Evolutionary conservation across 2,797 vertebrate species (phyloP).

Genomic region (Tokudaia tokunoshimensis): DNA sequence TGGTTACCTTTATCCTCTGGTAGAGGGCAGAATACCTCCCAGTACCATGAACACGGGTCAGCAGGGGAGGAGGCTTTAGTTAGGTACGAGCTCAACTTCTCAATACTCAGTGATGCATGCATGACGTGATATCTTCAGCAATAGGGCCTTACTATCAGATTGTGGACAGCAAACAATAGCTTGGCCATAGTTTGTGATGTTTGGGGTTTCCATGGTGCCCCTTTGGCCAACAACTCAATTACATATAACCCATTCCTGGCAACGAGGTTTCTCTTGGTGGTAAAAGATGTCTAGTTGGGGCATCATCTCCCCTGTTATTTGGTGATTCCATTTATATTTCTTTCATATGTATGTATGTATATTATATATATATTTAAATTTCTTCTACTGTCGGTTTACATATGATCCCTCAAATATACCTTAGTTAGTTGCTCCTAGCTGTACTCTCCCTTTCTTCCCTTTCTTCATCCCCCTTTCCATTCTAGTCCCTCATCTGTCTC

Average conservation of each 20-base stretch:
- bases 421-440: not conserved
- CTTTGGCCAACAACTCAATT: not conserved
- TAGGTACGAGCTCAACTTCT: not conserved
- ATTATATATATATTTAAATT: too few species aligned
- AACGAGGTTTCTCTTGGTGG: not conserved
- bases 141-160: not conserved
- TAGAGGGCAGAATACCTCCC: not conserved
- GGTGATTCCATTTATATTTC: not conserved
- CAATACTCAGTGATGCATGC: not conserved
- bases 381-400: not conserved
- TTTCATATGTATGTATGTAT: not conserved
- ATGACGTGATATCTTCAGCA: not conserved
- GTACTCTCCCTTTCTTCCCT: too few species aligned
- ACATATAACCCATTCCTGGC: not conserved
- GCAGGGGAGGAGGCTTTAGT: not conserved
- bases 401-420: not conserved
- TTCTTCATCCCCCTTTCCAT: not conserved
- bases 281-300: not conserved
- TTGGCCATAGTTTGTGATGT: not conserved
- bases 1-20: not conserved
- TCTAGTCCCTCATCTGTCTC: not conserved
- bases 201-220: not conserved
- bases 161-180: not conserved
- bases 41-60: not conserved
- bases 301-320: not conserved